Evolutionary conservation across 2,113 vertebrate genomes (phyloP).

Genomic region (Mesitornis unicolor): DNA sequence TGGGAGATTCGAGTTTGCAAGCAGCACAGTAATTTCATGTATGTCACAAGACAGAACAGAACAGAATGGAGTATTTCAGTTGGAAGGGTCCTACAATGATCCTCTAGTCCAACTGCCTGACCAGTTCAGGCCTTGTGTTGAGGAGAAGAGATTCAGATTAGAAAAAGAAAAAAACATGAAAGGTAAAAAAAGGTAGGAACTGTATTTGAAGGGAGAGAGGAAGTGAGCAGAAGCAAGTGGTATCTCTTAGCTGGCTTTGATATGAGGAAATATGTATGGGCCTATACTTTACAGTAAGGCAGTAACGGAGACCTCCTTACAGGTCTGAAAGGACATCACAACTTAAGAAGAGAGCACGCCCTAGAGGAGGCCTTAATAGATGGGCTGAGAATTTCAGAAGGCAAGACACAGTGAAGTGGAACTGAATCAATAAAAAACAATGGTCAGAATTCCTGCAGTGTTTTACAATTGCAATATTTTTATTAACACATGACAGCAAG

Average conservation of each 20-base stretch:
- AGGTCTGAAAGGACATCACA: not conserved
- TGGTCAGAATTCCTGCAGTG: not conserved
- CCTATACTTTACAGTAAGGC: not conserved
- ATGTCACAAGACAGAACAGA: not conserved
- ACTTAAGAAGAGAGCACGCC: not conserved
- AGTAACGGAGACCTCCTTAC: not conserved
- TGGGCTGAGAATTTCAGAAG: not conserved
- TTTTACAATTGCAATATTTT: not conserved
- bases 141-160: not conserved
- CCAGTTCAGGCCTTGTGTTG: not conserved
- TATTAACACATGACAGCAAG: not conserved
- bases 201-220: not conserved
- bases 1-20: not conserved
- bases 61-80: too few relatives aligned
- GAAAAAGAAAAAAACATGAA: not conserved
- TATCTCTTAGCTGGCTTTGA: not conserved
- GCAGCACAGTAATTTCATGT: not conserved
- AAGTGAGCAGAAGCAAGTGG: not conserved
- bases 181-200: not conserved
- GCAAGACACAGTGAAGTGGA: not conserved
- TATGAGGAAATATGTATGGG: not conserved
- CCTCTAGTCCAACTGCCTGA: too few relatives aligned
- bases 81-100: too few relatives aligned
- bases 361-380: not conserved
- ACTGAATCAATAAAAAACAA: not conserved